Percentiles rank a stretch among this genome's conserved stretches.
Conservation (phyloP, 2,888 invertebrate genomes). For the Atrina japonica region DNA sequence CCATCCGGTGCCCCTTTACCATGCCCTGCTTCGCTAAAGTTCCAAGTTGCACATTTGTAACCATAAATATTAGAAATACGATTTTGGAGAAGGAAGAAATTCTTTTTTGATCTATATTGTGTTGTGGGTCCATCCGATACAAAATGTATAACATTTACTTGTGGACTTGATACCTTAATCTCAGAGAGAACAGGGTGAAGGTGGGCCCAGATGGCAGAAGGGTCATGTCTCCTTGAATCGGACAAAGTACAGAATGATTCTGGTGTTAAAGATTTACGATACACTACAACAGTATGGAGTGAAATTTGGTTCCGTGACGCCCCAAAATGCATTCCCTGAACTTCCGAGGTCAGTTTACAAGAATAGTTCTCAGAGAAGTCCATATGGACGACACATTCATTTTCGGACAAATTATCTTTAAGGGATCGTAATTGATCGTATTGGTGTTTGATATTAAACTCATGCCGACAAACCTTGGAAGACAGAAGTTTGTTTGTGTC, state of each 20-base stretch:
- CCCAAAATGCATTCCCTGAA: constrained; percentile 44
- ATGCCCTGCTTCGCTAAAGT: constrained; percentile 32
- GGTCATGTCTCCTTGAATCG: too few relatives aligned
- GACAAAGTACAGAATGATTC: too few relatives aligned
- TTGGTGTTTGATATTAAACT: constrained; percentile 26
- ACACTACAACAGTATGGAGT: too few relatives aligned
- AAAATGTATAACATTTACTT: constrained; percentile 23
- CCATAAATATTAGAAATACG: constrained; percentile 5
- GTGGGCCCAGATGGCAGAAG: too few relatives aligned
- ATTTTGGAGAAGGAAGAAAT: constrained; percentile 1
- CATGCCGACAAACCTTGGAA: constrained; percentile 4
- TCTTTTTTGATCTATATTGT: constrained; percentile 27
- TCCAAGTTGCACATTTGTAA: constrained; percentile 21
- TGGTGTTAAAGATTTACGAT: too few relatives aligned
- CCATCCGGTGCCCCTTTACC: constrained; percentile 33
- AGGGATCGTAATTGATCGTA: constrained; percentile 9
- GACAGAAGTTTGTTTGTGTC: neutral
- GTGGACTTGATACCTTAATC: neutral
- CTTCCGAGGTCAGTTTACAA: constrained; percentile 30
- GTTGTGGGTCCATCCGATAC: constrained; percentile 19
- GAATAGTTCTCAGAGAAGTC: constrained; percentile 46
- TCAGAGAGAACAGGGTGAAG: neutral
- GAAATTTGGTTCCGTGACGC: too few relatives aligned
- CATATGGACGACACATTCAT: constrained; percentile 42
- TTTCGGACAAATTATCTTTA: constrained; percentile 26